Evolutionary conservation across 1,140 invertebrate species (phyloP).

Genomic region (Leptinotarsa texana): DNA sequence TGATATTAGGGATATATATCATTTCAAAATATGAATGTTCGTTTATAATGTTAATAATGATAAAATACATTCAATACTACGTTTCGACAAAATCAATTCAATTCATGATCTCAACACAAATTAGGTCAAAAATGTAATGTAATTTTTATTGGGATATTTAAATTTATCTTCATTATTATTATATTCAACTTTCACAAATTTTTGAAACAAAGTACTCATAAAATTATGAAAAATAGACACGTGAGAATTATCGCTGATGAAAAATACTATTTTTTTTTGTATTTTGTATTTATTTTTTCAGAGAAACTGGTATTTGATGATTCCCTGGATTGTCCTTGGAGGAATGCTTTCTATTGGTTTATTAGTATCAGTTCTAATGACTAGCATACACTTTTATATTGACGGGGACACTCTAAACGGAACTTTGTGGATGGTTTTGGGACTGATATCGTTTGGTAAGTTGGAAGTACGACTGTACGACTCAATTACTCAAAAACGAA

Average conservation of each 20-base stretch:
- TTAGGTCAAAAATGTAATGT: too few relatives aligned
- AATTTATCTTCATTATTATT: too few relatives aligned
- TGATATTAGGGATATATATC: too few relatives aligned
- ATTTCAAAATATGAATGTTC: too few relatives aligned
- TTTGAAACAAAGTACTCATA: slow-evolving; percentile 16
- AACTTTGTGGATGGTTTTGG: slow-evolving; percentile 65
- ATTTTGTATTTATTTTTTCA: slow-evolving; percentile 54
- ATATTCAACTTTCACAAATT: neutral
- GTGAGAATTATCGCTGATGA: too few relatives aligned
- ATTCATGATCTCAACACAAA: too few relatives aligned
- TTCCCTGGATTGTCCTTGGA: slow-evolving; percentile 79
- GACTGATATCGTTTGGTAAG: slow-evolving; percentile 66
- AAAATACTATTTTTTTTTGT: neutral
- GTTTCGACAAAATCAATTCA: too few relatives aligned
- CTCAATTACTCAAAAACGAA: too few relatives aligned
- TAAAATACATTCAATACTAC: too few relatives aligned
- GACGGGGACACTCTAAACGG: slow-evolving; percentile 62
- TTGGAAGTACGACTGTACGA: slow-evolving; percentile 13
- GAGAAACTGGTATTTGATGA: slow-evolving; percentile 78
- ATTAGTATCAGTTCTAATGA: slow-evolving; percentile 75
- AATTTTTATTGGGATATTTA: too few relatives aligned
- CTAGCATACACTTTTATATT: slow-evolving; percentile 71
- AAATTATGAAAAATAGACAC: too few relatives aligned
- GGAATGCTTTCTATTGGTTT: slow-evolving; percentile 75
- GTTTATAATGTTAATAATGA: too few relatives aligned